These are phyloP conservation scores for Chascanopsetta lugubris DNA, from an alignment of 2,113 vertebrate species.

Conservation along the genomic window DNA sequence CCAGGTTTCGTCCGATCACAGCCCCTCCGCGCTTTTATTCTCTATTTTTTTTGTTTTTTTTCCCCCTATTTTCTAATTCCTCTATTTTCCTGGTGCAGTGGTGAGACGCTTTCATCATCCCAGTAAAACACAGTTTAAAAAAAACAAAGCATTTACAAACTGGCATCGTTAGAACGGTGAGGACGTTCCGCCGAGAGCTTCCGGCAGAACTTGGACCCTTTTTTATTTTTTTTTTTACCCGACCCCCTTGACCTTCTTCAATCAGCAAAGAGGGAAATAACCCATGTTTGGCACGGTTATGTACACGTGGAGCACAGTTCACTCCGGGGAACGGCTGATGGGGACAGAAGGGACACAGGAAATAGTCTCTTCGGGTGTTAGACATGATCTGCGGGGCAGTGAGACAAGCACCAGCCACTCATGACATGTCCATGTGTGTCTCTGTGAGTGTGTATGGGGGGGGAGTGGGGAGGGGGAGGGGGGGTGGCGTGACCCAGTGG, in stretches of 20 bases:
- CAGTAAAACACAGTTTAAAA: slow-evolving; percentile 75
- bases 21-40: slow-evolving; percentile 48
- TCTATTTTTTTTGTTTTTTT: slow-evolving; percentile 3
- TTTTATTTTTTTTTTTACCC: no score
- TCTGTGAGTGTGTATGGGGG: background rate
- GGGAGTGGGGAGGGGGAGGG: slow-evolving; percentile 78
- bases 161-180: slow-evolving; percentile 69
- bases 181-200: slow-evolving; percentile 66
- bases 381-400: slow-evolving; percentile 61
- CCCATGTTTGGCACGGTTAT: slow-evolving; percentile 81
- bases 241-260: background rate
- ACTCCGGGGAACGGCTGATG: slow-evolving; percentile 55
- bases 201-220: slow-evolving; percentile 70
- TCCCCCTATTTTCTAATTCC: slow-evolving; percentile 5
- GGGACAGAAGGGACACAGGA: slow-evolving; percentile 77
- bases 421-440: slow-evolving; percentile 13
- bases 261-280: slow-evolving; percentile 33
- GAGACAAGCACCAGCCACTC: slow-evolving; percentile 65
- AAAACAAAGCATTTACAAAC: slow-evolving; percentile 83
- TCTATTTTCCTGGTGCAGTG: slow-evolving; percentile 54
- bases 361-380: slow-evolving; percentile 32
- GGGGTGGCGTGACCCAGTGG: slow-evolving; percentile 54
- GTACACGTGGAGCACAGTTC: slow-evolving; percentile 72
- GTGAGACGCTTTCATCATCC: slow-evolving; percentile 63
- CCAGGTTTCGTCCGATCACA: slow-evolving; percentile 48